Evolutionary conservation across 92 coral and sea anemone genomes (phyloP).

Genomic region (Palythoa caribaeorum): DNA sequence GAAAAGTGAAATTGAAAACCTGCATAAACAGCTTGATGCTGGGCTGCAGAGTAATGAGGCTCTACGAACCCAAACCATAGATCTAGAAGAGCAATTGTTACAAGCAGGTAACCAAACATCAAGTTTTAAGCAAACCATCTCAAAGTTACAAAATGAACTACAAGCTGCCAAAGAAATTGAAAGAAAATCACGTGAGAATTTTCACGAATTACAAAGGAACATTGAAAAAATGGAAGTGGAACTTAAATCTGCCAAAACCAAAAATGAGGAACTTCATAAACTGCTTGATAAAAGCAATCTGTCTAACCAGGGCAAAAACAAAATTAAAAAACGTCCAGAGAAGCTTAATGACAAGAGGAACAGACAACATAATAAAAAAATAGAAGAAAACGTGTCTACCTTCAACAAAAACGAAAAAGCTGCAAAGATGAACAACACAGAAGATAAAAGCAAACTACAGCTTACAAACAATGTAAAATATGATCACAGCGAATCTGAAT

Average conservation of each 20-base stretch:
- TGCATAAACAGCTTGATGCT: constrained; percentile 1
- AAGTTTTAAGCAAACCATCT: constrained; percentile 63
- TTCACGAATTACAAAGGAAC: constrained; percentile 5
- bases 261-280: constrained; percentile 11
- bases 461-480: neutral
- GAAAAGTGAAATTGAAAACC: constrained; percentile 34
- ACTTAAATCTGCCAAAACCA: neutral
- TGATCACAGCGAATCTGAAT: neutral
- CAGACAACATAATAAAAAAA: constrained; percentile 1
- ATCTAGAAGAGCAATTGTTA: neutral
- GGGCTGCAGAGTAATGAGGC: neutral
- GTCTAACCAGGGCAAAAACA: neutral
- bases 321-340: neutral
- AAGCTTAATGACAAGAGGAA: neutral
- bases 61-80: constrained; percentile 32
- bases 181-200: neutral
- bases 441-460: neutral
- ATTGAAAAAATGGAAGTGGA: constrained; percentile 2
- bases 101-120: constrained; percentile 35
- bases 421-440: neutral
- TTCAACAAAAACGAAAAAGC: neutral
- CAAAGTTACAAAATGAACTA: constrained; percentile 63
- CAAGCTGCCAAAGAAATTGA: constrained; percentile 52
- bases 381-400: neutral
- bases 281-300: constrained; percentile 6